Conservation (phyloP, 2,113 vertebrate genomes). For the Rhinopomastus cyanomelas region DNA sequence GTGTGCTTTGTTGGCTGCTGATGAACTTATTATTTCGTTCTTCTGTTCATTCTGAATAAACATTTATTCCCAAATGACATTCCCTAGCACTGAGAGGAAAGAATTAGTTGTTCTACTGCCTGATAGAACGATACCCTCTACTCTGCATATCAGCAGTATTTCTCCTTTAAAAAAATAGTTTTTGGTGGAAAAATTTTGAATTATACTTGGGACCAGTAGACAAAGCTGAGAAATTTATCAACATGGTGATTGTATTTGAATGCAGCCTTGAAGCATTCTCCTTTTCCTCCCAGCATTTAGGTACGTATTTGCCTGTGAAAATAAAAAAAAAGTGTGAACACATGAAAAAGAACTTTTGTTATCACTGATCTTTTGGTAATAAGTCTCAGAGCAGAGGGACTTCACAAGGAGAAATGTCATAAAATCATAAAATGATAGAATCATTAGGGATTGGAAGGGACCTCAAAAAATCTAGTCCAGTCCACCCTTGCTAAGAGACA, state of each 20-base stretch:
- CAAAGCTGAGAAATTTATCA: neutral
- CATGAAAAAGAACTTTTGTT: neutral
- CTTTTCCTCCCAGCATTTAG: neutral
- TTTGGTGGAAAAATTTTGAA: neutral
- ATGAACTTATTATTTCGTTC: constrained; percentile 4
- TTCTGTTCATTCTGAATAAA: neutral
- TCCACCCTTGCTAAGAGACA: fast-evolving
- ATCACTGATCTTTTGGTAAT: neutral
- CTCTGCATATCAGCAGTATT: neutral
- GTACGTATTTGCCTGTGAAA: neutral
- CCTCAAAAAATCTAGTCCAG: no score
- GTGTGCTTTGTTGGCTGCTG: neutral
- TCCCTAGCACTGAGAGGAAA: neutral
- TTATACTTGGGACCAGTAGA: neutral
- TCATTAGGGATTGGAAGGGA: no score
- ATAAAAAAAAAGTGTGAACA: neutral
- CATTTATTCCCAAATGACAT: neutral
- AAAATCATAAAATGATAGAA: no score
- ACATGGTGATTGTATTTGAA: fast-evolving
- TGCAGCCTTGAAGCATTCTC: neutral
- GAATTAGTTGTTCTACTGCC: neutral
- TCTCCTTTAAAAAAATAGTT: neutral
- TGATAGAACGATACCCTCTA: neutral
- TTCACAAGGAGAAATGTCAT: fast-evolving
- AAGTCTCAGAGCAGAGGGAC: neutral